These are phyloP conservation scores for Eurytoma adleriae DNA, from an alignment of 2,888 invertebrate species.

Conservation along the genomic window DNA sequence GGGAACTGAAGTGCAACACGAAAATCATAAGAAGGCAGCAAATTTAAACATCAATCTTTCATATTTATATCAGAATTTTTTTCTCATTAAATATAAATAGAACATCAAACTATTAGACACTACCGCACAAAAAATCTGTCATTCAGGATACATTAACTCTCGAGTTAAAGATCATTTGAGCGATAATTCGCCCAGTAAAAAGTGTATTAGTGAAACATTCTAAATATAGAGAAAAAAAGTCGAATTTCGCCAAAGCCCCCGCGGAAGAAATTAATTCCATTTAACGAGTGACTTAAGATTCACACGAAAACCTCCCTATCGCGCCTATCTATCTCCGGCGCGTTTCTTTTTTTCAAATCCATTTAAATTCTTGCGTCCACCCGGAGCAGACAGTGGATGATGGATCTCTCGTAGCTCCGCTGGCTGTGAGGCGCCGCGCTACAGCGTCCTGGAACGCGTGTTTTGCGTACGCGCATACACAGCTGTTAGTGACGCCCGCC, in stretches of 20 bases:
- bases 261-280: background rate
- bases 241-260: background rate
- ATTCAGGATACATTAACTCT: no score
- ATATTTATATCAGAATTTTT: no score
- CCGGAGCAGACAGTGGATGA: constrained; percentile 19
- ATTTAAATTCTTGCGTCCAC: constrained; percentile 8
- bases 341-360: background rate
- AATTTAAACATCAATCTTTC: no score
- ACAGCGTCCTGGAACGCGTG: constrained; percentile 28
- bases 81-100: no score
- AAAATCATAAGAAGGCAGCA: no score
- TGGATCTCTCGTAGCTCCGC: constrained; percentile 19
- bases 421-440: constrained; percentile 5
- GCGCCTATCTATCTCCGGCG: background rate
- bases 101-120: no score
- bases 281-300: background rate
- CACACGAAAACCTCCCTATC: background rate
- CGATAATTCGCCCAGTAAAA: no score
- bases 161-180: no score
- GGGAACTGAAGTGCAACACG: no score
- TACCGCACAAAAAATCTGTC: no score
- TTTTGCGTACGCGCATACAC: background rate
- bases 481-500: constrained; percentile 19
- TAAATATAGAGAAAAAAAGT: background rate
- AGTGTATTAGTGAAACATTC: no score